Conservation (phyloP, 2,113 vertebrate species). For the Aviceda subcristata region DNA sequence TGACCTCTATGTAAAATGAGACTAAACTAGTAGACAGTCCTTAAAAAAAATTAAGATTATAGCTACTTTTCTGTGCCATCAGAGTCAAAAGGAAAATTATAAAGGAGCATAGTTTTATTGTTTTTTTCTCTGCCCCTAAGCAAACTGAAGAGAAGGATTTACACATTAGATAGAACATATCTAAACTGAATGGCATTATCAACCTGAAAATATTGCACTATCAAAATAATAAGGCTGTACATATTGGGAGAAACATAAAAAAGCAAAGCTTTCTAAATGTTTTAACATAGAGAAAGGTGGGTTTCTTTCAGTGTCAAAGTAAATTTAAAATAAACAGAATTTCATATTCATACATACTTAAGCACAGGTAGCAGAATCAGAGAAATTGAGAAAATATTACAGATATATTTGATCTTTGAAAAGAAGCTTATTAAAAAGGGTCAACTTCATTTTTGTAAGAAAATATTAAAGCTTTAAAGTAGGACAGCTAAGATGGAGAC, state of each 20-base stretch:
- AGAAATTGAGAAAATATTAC: not conserved
- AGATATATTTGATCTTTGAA: not conserved
- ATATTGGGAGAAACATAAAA: not conserved
- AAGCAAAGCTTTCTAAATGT: not conserved
- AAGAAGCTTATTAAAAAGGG: slow-evolving; percentile 7
- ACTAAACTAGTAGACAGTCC: not conserved
- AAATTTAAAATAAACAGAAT: not conserved
- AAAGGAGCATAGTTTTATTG: not conserved
- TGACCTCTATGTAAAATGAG: not conserved
- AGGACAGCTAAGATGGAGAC: not conserved
- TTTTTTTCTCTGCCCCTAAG: not conserved
- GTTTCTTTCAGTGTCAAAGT: not conserved
- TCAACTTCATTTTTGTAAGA: slow-evolving; percentile 24
- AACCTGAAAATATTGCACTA: not conserved
- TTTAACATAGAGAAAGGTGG: not conserved
- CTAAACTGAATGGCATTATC: not conserved
- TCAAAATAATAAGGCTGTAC: not conserved
- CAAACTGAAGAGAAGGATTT: not conserved
- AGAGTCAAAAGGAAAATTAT: not conserved
- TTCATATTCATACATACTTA: not conserved
- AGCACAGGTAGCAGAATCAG: not conserved
- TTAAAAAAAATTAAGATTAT: not conserved
- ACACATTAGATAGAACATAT: not conserved
- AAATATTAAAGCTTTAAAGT: slow-evolving; percentile 16
- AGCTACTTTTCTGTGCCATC: not conserved